A percentile compares a stretch with the other conserved stretches of the same genome.
phyloP scores from a whole-genome alignment of 2,113 vertebrate genomes.

The Fregetta grallaria region DNA sequence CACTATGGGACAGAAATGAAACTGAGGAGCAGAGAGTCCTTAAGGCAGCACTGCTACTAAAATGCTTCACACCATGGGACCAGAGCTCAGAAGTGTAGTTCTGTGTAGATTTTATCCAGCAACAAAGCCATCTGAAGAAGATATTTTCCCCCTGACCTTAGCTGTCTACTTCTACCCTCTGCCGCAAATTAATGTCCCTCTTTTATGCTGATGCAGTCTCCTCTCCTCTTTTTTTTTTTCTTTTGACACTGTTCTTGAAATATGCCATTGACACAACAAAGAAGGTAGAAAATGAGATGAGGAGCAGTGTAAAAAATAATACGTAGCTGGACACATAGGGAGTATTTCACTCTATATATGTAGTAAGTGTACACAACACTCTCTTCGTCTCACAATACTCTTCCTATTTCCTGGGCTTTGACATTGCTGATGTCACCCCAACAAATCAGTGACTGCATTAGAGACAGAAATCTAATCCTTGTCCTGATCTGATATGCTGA shows the following conservation, averaged over 20 bases:
- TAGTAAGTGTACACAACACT: background rate
- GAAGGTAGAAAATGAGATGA: background rate
- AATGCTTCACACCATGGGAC: background rate
- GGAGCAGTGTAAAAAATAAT: background rate
- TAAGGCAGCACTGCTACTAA: background rate
- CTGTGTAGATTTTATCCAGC: background rate
- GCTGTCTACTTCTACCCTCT: background rate
- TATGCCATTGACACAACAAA: background rate
- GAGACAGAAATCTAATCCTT: background rate
- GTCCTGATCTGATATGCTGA: background rate
- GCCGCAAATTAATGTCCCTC: background rate
- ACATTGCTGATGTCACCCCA: background rate
- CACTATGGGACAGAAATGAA: background rate
- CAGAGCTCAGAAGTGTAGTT: background rate
- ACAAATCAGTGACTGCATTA: background rate
- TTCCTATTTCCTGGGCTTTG: background rate
- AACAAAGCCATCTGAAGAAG: background rate
- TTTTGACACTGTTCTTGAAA: background rate
- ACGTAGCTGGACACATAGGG: rapidly evolving
- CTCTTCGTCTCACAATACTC: background rate
- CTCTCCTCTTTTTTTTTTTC: background rate
- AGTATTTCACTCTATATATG: background rate
- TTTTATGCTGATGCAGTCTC: background rate
- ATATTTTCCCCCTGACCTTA: background rate
- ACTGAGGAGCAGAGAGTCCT: background rate